phyloP scores from a whole-genome alignment of 2,113 vertebrate species.

The Neodon shergylaensis region DNA sequence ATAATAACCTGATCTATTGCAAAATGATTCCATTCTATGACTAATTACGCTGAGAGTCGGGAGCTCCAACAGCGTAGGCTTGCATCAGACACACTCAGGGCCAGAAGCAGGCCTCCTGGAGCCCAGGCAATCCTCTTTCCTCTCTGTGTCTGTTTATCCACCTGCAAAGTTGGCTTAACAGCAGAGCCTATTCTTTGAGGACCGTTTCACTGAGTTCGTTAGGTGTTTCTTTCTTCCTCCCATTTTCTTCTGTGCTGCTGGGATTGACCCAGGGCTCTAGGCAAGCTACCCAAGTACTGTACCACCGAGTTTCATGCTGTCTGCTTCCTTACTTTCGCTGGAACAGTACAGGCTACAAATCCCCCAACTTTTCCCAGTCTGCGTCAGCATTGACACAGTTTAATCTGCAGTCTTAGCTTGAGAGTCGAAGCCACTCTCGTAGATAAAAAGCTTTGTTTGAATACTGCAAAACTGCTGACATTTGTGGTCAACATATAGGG shows the following conservation, averaged over 20 bases:
- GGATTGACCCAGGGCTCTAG: background rate
- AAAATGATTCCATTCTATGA: background rate
- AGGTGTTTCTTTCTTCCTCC: background rate
- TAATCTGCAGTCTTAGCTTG: background rate
- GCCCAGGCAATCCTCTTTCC: background rate
- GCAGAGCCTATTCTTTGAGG: background rate
- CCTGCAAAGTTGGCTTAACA: background rate
- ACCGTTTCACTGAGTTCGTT: background rate
- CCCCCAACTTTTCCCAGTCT: background rate
- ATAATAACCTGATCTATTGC: background rate
- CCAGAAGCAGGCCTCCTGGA: background rate
- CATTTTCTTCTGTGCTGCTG: background rate
- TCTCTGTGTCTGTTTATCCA: background rate
- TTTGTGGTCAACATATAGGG: fast-evolving
- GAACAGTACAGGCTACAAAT: background rate
- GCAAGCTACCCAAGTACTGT: background rate
- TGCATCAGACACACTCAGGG: background rate
- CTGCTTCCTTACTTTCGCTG: background rate
- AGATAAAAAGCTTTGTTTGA: background rate
- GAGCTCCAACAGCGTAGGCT: background rate
- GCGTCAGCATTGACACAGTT: background rate
- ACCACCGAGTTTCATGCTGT: background rate
- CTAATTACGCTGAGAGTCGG: background rate
- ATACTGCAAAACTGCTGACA: background rate
- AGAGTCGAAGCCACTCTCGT: background rate